Evolutionary conservation across 1,140 invertebrate species (phyloP).

Genomic region (Leptinotarsa defecta): DNA sequence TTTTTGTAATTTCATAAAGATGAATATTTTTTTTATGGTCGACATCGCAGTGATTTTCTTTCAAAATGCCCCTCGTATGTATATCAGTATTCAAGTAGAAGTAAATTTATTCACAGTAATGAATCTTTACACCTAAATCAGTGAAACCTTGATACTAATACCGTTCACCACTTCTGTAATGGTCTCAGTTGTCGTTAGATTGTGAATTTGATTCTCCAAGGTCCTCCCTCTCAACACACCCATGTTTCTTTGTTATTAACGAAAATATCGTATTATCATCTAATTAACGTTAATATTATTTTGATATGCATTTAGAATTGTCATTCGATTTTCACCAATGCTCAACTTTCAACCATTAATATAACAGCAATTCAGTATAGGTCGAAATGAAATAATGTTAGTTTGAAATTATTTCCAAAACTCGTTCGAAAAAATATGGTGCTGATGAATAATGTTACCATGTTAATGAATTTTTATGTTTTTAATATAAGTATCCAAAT

Average conservation of each 20-base stretch:
- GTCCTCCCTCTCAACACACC: background rate
- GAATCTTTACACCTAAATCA: constrained; percentile 23
- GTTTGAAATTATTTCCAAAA: too few relatives aligned
- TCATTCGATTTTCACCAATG: background rate
- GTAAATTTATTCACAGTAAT: background rate
- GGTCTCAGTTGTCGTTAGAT: background rate
- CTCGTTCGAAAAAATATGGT: too few relatives aligned
- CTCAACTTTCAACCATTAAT: background rate
- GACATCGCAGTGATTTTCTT: too few relatives aligned
- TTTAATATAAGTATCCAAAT: too few relatives aligned
- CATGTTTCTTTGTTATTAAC: constrained; percentile 10
- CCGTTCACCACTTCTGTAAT: constrained; percentile 4
- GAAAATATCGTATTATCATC: constrained; percentile 10
- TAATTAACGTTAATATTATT: background rate
- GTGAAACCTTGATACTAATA: constrained; percentile 19
- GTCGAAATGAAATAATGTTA: too few relatives aligned
- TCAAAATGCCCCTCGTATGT: too few relatives aligned
- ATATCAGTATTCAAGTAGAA: background rate
- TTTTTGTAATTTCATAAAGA: too few relatives aligned
- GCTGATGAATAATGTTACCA: too few relatives aligned
- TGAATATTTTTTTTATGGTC: too few relatives aligned
- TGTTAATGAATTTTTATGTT: too few relatives aligned
- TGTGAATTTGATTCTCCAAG: constrained; percentile 2
- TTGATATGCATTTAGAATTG: background rate
- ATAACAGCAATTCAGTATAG: too few relatives aligned